Evolutionary conservation across 2,113 vertebrate species (phyloP), one percentile per base, ranked within the genome.

Genomic region (Boulengerochromis microlepis): DNA sequence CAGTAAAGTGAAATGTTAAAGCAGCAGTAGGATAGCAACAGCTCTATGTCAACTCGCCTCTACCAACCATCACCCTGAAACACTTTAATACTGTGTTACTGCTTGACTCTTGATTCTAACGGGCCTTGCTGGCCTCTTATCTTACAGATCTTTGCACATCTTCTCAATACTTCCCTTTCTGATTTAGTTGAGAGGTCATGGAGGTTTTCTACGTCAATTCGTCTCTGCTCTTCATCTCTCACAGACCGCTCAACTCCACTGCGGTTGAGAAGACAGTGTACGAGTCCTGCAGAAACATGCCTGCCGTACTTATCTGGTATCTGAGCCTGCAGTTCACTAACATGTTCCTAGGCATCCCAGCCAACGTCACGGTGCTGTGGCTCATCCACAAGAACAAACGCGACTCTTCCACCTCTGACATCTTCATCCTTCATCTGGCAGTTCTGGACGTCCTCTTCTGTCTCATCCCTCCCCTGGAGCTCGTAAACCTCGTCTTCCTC

Each of bases 261-360:
- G 13, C 0, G 1, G 6, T 1, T 0, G 92, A 90, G 5, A 19
- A 38, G 82, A 96, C 96, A 0, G 24, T 95, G n/a, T 96, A 93
- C 2, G 90, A 94, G 64, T 3, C 0, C 0, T 97, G 96, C 71
- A 87, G 50, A 38, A 22, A 93, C 81, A 96, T 95, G 93, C 96
- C 95, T 0, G 84, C 45, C 0, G 88, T 94, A 4, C n/a, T 97
- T 22, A 89, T 96, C 40, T 96, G 96, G 90, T 97, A 97, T 80
- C 66, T 97, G 52, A 19, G 54, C 56, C 86, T 97, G 81, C 96
- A 97, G 94, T 93, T 96, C 40, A 81, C 95, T n/a, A 97, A 97
- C 94, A 96, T 97, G 95, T 93, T 96, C 86, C 56, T 97, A 80
- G 97, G 96, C 45, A 94, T 96, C 85, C 97, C 97, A 1, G 93